Percentiles rank a stretch among this genome's conserved stretches.
phyloP scores from a whole-genome alignment of 2,113 vertebrate genomes.

The Engraulis encrasicolus region DNA sequence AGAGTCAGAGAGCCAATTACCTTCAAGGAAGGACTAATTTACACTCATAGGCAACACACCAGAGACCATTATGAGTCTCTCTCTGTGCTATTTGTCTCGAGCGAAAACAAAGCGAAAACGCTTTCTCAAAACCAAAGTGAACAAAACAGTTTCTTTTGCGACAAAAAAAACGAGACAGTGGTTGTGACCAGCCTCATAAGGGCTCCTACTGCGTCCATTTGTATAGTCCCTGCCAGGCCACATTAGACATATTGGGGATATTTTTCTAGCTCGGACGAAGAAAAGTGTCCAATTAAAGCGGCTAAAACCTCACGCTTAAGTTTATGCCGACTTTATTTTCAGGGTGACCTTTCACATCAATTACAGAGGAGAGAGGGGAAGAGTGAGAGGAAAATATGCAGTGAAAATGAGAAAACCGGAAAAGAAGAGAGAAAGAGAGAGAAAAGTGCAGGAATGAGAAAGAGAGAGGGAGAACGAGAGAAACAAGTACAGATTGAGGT shows the following conservation, averaged over 20 bases:
- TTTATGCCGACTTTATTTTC: neutral
- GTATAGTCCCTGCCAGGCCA: neutral
- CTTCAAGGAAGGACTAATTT: neutral
- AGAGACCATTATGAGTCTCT: neutral
- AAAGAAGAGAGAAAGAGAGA: neutral
- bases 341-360: conserved; percentile 14
- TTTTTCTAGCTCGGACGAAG: neutral
- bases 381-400: neutral
- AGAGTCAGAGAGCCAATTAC: neutral
- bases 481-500: neutral
- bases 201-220: neutral
- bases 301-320: neutral
- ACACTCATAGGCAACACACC: neutral
- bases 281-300: neutral
- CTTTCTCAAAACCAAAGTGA: neutral
- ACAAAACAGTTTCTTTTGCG: neutral
- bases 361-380: neutral
- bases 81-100: neutral
- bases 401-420: neutral
- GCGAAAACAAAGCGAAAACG: too few relatives aligned
- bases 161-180: neutral
- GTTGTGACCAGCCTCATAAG: neutral
- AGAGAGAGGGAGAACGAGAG: neutral
- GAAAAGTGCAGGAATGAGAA: neutral
- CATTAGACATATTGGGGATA: neutral